Conservation (phyloP, 2,113 vertebrate species). For the Climacteris rufus region DNA sequence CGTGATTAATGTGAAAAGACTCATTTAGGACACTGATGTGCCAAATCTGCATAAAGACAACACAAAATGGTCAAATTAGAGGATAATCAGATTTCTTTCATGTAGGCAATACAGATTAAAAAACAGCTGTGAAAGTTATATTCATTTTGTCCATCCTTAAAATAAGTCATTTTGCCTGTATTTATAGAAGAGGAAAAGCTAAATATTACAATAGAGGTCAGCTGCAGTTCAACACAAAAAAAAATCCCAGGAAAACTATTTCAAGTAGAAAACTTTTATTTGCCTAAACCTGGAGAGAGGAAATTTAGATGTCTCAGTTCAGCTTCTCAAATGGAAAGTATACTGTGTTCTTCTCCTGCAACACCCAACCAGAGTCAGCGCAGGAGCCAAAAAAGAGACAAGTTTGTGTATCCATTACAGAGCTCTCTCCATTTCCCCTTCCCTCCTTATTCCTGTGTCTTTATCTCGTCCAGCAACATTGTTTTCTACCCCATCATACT, state of each 20-base stretch:
- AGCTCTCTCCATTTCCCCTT: slow-evolving; percentile 15
- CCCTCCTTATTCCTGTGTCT: slow-evolving; percentile 50
- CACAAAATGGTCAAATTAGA: background rate
- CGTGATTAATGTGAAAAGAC: background rate
- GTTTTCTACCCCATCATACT: slow-evolving; percentile 64
- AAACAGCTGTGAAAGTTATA: background rate
- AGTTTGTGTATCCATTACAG: background rate
- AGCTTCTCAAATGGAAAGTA: background rate
- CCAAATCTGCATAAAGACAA: background rate
- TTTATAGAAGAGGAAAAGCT: background rate
- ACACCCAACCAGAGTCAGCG: background rate
- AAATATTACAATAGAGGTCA: background rate
- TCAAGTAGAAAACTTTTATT: background rate
- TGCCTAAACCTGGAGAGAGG: background rate
- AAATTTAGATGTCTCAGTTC: background rate
- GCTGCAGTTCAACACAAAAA: background rate
- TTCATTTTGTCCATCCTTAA: background rate
- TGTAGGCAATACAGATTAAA: background rate
- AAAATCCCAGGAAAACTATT: background rate
- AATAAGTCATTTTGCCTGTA: background rate
- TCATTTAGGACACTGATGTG: background rate
- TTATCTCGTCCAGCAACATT: slow-evolving; percentile 63
- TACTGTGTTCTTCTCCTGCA: background rate
- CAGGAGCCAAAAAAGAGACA: background rate
- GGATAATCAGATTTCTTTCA: background rate